Base-by-base conservation (phyloP, 1,140 invertebrate genomes). In the Cardiocondyla obscurior region DNA sequence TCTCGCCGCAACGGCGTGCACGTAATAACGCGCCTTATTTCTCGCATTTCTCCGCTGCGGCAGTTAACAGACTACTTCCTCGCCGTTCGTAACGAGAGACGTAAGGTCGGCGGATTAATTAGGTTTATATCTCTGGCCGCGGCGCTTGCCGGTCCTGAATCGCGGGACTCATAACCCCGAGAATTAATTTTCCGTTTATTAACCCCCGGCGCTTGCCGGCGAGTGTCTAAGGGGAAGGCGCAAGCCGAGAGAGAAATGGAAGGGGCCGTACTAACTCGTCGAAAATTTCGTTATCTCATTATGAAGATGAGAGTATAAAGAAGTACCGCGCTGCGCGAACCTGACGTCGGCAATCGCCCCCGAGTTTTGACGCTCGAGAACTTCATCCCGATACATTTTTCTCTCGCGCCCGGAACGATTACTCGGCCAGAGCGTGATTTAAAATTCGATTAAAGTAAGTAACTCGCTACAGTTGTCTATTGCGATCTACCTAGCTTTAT, bases 101-200 rank as follows among this genome's bases (percentile, higher is more conserved):
- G 46, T 67, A 79, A 79, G 74, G 33, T 49, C 46, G 22, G 60
- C n/a, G 62, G 62, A 79, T 79, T 79, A 79, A 79, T 79, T 79
- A 79, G 74, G 62, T 79, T 79, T 67, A 79, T 79, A 79, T 79
- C 74, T 79, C 74, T 77, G 33, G 74, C 72, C 30, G 55, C 72
- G 72, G 44, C 36, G 19, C 33, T n/a, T 67, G 46, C 60, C 33
- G 62, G 60, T 33, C 44, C 62, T 28, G 62, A 67, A 79, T 53
- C 74, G 74, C 55, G 60, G 49, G 19, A 77, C 58, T 64, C 60
- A 46, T 77, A 77, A 76, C 73, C 62, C 33, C 46, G 33, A 33
- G 62, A 79, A 79, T 79, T 79, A 79, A 79, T 79, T 79, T 79
- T 62, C 46, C 74, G 74, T 79, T 79, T 79, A 77, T 67, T 67